Conservation (phyloP, 2,797 vertebrate species). For the Babyrousa celebensis region DNA sequence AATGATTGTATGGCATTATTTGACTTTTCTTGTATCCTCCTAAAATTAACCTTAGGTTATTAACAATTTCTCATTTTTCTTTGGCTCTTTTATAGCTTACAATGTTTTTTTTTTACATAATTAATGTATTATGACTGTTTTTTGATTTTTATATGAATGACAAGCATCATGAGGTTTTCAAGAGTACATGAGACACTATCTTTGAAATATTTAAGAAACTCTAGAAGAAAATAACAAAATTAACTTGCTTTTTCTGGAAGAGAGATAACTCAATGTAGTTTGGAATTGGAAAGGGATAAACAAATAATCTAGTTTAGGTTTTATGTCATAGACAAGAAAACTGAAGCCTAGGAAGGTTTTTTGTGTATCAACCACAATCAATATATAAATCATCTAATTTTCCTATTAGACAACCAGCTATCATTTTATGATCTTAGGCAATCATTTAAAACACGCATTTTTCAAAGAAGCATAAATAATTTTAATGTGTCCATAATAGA, state of each 20-base stretch:
- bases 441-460: neutral
- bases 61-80: neutral
- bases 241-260: neutral
- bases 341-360: neutral
- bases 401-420: neutral
- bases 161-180: neutral
- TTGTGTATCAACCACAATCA: neutral
- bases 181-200: neutral
- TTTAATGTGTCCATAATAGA: neutral
- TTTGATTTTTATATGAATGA: neutral
- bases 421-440: neutral
- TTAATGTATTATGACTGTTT: neutral
- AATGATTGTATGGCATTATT: neutral
- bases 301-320: neutral
- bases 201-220: neutral
- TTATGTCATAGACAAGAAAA: conserved; percentile 25
- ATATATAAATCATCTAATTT: neutral
- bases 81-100: neutral
- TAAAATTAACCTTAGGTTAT: neutral
- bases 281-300: conserved; percentile 19
- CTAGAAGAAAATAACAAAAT: conserved; percentile 35
- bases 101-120: neutral
- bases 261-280: neutral
- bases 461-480: neutral
- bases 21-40: neutral